Base-by-base conservation (phyloP, 2,797 vertebrate genomes). In the Hypotaenidia philippensis region DNA sequence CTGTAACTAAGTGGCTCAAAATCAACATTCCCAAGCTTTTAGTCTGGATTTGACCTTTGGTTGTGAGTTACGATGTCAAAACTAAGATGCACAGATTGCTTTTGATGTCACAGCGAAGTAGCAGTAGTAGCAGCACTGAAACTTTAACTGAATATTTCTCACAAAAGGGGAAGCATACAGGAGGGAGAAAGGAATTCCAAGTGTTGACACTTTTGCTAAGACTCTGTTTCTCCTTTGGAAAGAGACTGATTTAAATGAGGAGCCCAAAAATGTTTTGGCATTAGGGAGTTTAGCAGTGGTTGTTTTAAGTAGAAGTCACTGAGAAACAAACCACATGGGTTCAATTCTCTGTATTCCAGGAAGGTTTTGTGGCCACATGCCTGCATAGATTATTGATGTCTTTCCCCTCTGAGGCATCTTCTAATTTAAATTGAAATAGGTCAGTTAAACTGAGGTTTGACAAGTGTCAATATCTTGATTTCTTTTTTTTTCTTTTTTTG, bases 361-460 rank as follows among this genome's bases (percentile, higher is more conserved):
- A 55, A 61, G 74, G 20, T 36, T 72, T 76, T 65, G 38, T 82
- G 59, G 41, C 59, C n/a, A 15, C 29, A 4, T 38, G 22, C 8
- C 29, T 65, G 44, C 40, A 8, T 10, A 41, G 57, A 44, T 77
- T 91, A 87, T 80, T 83, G 34, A 65, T 55, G 11, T 32, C 15
- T 63, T 77, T 70, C n/a, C 12, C 34, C 45, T 74, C 36, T 31
- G 44, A 85, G 68, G 47, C 36, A 60, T 84, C 6, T 92, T 11
- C 7, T 60, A 16, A 32, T 53, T 87, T 64, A 38, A 85, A 85
- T 76, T 87, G 13, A 71, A 87, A 91, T 61, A 15, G 45, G 18
- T 72, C 31, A 56, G 49, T 50, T 57, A 72, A 63, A 7, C 27
- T 75, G 65, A 88, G 41, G 11, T 65, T 91, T 95, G 79, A 70